phyloP scores from a whole-genome alignment of 2,113 vertebrate species.

The Craseonycteris thonglongyai region DNA sequence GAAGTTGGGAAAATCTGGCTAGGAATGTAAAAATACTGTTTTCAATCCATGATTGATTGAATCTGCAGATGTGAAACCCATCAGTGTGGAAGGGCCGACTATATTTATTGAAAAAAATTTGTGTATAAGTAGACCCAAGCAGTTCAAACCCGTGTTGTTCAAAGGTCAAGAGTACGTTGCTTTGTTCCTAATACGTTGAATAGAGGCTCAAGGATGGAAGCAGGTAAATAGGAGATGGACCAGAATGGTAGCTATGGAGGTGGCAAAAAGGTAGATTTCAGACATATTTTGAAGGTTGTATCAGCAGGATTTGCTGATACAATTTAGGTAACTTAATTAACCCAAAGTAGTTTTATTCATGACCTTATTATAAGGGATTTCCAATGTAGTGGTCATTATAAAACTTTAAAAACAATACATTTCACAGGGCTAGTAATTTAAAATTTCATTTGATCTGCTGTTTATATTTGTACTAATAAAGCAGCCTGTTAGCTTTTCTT shows the following conservation, averaged over 20 bases:
- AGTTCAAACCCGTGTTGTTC: background rate
- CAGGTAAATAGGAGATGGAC: background rate
- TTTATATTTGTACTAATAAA: conserved; percentile 36
- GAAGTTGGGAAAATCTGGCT: background rate
- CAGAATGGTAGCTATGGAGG: background rate
- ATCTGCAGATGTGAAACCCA: background rate
- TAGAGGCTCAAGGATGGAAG: background rate
- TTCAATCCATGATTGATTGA: background rate
- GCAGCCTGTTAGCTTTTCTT: background rate
- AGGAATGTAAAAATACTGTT: background rate
- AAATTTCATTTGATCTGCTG: background rate
- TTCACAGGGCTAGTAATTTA: background rate
- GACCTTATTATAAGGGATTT: background rate
- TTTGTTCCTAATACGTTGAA: background rate
- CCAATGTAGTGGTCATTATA: background rate
- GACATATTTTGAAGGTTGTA: background rate
- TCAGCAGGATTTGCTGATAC: conserved; percentile 26
- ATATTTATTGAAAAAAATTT: background rate
- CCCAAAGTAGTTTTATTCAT: background rate
- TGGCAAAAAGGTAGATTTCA: background rate
- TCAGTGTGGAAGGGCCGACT: background rate
- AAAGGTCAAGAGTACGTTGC: background rate
- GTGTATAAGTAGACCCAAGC: background rate
- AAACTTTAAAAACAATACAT: background rate
- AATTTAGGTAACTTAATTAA: background rate